Conservation (phyloP, 1,140 invertebrate genomes). For the Epicauta chinensis region DNA sequence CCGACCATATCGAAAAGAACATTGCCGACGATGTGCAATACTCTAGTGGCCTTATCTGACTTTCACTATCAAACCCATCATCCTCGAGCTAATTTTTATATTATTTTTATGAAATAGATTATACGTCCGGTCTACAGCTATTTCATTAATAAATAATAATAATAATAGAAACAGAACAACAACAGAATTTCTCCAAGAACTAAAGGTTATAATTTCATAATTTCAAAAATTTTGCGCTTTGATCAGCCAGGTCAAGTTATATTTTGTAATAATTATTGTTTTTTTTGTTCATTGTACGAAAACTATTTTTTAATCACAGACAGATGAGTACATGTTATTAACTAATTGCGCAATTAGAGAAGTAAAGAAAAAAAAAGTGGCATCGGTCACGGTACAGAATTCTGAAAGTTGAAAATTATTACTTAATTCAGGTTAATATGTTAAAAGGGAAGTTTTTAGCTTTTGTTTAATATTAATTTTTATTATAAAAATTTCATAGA, state of each 20-base stretch:
- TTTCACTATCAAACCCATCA: constrained; percentile 36
- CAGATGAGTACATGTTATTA: constrained; percentile 26
- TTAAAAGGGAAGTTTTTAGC: constrained; percentile 1
- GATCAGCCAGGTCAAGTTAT: too few species aligned
- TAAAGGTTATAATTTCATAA: too few species aligned
- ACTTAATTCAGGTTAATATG: constrained; percentile 31
- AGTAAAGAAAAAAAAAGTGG: constrained; percentile 23
- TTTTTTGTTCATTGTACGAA: constrained; percentile 1
- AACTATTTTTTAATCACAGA: not conserved
- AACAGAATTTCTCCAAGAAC: too few species aligned
- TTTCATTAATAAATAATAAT: not conserved
- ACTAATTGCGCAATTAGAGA: constrained; percentile 25
- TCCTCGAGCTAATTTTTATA: constrained; percentile 22
- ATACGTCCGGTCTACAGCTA: constrained; percentile 3
- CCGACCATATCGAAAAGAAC: constrained; percentile 27
- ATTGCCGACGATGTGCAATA: constrained; percentile 22
- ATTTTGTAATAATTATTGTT: too few species aligned
- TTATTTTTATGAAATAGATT: constrained; percentile 17
- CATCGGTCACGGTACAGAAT: constrained; percentile 26
- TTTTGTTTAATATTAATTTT: too few species aligned
- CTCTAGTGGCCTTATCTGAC: constrained; percentile 24
- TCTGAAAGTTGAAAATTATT: constrained; percentile 25
- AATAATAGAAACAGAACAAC: not conserved
- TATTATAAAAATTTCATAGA: too few species aligned
- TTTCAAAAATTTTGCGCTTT: too few species aligned